Base-by-base conservation (phyloP, 2,797 vertebrate species). In the Hoplostethus atlanticus region DNA sequence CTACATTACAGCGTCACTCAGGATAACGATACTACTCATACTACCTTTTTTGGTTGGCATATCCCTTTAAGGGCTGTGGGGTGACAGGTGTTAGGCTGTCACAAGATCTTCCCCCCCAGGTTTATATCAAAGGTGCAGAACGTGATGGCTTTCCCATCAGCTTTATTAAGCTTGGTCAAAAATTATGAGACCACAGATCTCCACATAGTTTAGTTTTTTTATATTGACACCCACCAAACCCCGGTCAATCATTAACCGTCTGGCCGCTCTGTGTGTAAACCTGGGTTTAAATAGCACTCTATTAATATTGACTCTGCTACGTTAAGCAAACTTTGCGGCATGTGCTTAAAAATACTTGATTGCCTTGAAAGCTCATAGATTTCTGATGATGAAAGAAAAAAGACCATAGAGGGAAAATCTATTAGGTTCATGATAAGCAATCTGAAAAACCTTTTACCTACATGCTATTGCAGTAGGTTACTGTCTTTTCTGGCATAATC, bases 261-360 rank as follows among this genome's bases (percentile, higher is more conserved):
- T 68, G 83, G 83, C 82, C 82, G 84, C 84, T 81, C 84, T 84
- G 90, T 92, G 91, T 91, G 89, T 92, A 92, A 92, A 91, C 87
- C 71, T 77, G 76, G 77, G 81, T 84, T 91, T 91, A 90, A 93
- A 92, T 91, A 87, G 90, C 87, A 89, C 90, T 92, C 84, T 85
- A 90, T 92, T 93, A 90, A 93, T 94, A 93, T 94, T 94, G 91
- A 93, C 91, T 90, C 74, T 89, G 76, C 89, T 91, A 80, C 89
- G 91, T 91, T 89, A 92, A 91, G 88, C 86, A 93, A 93, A 93
- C 91, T 84, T 80, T 21, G 84, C 17, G 70, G 86, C 84, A 86
- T 92, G 83, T 28, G 74, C 85, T 90, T 88, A 78, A 89, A 91
- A 91, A 88, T 84, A 90, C 81, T 89, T 83, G 83, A 92, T 89